These are phyloP conservation scores for Ictalurus punctatus DNA, from an alignment of 2,113 vertebrate species.

Conservation along the genomic window DNA sequence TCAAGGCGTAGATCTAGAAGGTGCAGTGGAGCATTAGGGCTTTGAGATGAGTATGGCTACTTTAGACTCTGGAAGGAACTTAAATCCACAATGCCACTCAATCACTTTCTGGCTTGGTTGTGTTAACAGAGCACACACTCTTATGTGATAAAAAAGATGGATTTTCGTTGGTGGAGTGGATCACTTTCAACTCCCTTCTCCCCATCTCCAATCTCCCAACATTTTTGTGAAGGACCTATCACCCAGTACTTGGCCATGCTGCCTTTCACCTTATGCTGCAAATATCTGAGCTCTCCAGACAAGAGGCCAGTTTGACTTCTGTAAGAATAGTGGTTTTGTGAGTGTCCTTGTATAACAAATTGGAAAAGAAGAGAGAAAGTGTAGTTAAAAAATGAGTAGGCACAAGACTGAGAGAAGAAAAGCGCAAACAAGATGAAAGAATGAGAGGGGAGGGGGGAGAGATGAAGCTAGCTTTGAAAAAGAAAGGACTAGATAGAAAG, in stretches of 20 bases:
- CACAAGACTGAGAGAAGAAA: neutral
- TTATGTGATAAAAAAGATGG: slow-evolving; percentile 39
- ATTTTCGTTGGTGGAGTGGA: slow-evolving; percentile 19
- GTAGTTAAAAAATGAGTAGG: slow-evolving; percentile 18
- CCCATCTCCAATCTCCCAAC: neutral
- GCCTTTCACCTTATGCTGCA: slow-evolving; percentile 28
- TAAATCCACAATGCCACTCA: slow-evolving; percentile 38
- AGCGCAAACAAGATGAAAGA: slow-evolving; percentile 22
- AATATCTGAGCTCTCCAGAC: slow-evolving; percentile 21
- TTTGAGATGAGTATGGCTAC: neutral
- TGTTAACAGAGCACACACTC: slow-evolving; percentile 31
- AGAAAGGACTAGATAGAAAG: slow-evolving; percentile 47
- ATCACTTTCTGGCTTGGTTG: neutral
- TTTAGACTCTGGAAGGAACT: slow-evolving; percentile 34
- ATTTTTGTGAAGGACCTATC: slow-evolving; percentile 9
- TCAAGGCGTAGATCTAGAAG: neutral
- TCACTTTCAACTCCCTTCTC: slow-evolving; percentile 5
- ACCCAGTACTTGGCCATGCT: slow-evolving; percentile 12
- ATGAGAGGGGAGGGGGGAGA: neutral
- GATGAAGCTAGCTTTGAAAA: slow-evolving; percentile 33
- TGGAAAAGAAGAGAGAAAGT: neutral
- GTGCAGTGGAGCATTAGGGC: slow-evolving; percentile 14
- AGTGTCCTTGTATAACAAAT: slow-evolving; percentile 8
- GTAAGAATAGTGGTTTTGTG: slow-evolving; percentile 25
- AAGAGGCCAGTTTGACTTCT: slow-evolving; percentile 17